phyloP scores from a whole-genome alignment of 1,140 invertebrate genomes.

The Drosophila prosaltans region DNA sequence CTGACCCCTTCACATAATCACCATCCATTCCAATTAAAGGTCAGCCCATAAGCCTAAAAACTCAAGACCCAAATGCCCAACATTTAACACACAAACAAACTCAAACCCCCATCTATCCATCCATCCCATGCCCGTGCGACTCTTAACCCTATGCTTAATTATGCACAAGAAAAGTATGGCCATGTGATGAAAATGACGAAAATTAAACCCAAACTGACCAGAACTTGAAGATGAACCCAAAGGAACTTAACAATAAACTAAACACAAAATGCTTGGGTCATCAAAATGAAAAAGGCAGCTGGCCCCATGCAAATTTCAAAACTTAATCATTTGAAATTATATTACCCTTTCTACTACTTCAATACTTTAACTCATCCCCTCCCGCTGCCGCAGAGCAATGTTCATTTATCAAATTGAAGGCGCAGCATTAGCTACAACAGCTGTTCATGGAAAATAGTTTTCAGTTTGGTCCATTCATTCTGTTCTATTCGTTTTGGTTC shows the following conservation, averaged over 20 bases:
- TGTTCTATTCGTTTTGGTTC: constrained; percentile 19
- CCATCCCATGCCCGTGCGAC: background rate
- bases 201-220: constrained; percentile 55
- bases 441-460: constrained; percentile 69
- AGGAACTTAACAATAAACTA: constrained; percentile 49
- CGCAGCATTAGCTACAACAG: constrained; percentile 49
- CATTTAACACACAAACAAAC: background rate
- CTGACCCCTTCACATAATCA: constrained; percentile 42
- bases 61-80: background rate
- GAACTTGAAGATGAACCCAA: constrained; percentile 23
- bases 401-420: constrained; percentile 67
- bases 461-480: constrained; percentile 18
- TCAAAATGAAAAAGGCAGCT: constrained; percentile 58
- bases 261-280: constrained; percentile 70
- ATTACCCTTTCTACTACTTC: constrained; percentile 23
- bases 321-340: constrained; percentile 79
- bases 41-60: constrained; percentile 28
- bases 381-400: constrained; percentile 30
- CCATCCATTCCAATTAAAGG: constrained; percentile 66
- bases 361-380: constrained; percentile 24
- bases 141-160: constrained; percentile 70
- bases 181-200: constrained; percentile 65
- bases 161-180: constrained; percentile 50
- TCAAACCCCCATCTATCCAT: background rate
- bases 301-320: constrained; percentile 71